Percentiles rank a stretch among this genome's conserved stretches.
Evolutionary conservation across 2,113 vertebrate genomes (phyloP).

Genomic region (Protobothrops mucrosquamatus): DNA sequence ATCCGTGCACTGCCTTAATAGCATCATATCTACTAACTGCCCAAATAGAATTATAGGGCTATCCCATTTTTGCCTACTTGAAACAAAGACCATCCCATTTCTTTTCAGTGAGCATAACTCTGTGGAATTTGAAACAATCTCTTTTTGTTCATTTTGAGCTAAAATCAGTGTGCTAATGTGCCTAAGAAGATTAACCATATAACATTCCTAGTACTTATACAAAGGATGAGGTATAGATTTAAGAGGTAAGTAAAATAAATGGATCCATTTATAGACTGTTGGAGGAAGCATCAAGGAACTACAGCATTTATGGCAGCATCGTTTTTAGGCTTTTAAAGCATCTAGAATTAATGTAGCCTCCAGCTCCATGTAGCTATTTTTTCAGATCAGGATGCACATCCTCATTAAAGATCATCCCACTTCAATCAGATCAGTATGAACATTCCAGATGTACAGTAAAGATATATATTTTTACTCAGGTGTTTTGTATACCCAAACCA

Average conservation of each 20-base stretch:
- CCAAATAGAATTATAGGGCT: conserved; percentile 1
- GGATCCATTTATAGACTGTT: background rate
- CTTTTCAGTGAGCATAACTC: background rate
- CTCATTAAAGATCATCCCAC: background rate
- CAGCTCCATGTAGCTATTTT: background rate
- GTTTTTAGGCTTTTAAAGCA: background rate
- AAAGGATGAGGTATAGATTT: conserved; percentile 32
- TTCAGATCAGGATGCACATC: background rate
- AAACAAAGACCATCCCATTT: background rate
- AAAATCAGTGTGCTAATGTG: conserved; percentile 21
- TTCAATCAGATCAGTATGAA: background rate
- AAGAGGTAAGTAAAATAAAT: background rate
- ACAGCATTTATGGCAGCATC: background rate
- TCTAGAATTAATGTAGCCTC: background rate
- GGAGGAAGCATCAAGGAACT: background rate
- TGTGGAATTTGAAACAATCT: background rate
- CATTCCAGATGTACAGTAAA: background rate
- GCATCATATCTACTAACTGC: conserved; percentile 41
- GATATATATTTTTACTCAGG: background rate
- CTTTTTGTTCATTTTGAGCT: conserved; percentile 15
- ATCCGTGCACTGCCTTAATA: conserved; percentile 47
- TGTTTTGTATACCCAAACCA: background rate
- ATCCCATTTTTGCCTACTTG: background rate
- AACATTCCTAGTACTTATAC: conserved; percentile 35
- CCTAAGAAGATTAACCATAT: conserved; percentile 13